A percentile compares a stretch with the other conserved stretches of the same genome.
Conservation (phyloP, 1,140 invertebrate species). For the Lasioglossum albipes region DNA sequence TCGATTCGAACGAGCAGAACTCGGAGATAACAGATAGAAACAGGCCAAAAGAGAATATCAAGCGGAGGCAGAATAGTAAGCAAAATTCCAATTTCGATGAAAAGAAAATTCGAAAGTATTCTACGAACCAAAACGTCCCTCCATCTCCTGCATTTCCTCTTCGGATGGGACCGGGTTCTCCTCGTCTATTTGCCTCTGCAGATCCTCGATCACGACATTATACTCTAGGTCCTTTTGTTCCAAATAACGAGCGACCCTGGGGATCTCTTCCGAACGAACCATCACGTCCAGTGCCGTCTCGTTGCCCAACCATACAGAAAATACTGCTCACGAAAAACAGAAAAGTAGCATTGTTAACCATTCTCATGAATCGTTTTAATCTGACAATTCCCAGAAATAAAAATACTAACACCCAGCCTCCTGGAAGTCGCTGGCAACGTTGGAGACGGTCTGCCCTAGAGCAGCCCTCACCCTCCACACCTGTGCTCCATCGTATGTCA, state of each 20-base stretch:
- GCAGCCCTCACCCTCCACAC: slow-evolving; percentile 77
- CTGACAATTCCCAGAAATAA: neutral
- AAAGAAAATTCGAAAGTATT: neutral
- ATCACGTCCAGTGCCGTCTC: slow-evolving; percentile 84
- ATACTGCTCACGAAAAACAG: slow-evolving; percentile 78
- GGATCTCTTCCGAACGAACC: slow-evolving; percentile 83
- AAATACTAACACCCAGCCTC: slow-evolving; percentile 76
- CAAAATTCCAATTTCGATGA: neutral
- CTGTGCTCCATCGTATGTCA: slow-evolving; percentile 81
- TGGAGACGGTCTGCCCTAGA: slow-evolving; percentile 73
- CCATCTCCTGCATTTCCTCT: slow-evolving; percentile 83
- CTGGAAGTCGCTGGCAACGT: slow-evolving; percentile 64
- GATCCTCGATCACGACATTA: slow-evolving; percentile 85
- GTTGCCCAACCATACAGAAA: slow-evolving; percentile 86
- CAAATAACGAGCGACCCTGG: slow-evolving; percentile 71
- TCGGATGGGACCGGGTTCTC: slow-evolving; percentile 86
- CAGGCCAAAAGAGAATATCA: neutral
- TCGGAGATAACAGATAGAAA: neutral
- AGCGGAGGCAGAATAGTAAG: slow-evolving; percentile 4
- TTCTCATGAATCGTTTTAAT: neutral
- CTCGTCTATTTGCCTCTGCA: slow-evolving; percentile 87
- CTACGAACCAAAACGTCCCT: slow-evolving; percentile 85
- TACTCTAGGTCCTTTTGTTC: slow-evolving; percentile 77
- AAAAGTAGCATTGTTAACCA: neutral
- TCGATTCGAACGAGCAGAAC: neutral